These are phyloP conservation scores for Akabosia matsudoensis DNA, from an alignment of 1,140 invertebrate genomes.

Conservation along the genomic window DNA sequence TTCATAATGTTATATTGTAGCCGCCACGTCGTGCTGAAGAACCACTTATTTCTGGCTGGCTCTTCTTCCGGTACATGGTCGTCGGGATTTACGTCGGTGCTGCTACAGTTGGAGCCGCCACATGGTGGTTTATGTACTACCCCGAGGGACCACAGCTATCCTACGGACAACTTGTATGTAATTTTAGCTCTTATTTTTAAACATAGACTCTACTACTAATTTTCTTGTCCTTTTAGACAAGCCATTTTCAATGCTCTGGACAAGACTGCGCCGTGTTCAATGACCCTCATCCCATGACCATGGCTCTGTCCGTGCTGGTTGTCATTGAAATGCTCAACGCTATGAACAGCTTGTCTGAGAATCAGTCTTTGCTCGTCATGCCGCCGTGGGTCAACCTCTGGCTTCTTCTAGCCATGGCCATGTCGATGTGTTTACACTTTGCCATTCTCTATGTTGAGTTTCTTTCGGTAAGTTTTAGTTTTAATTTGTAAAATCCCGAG, in stretches of 20 bases:
- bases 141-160: slow-evolving; percentile 88
- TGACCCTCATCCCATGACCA: slow-evolving; percentile 99
- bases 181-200: slow-evolving; percentile 21
- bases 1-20: too few relatives aligned
- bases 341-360: slow-evolving; percentile 95
- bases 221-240: slow-evolving; percentile 61
- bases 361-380: slow-evolving; percentile 97
- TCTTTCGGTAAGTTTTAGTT: slow-evolving; percentile 94
- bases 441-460: slow-evolving; percentile 98
- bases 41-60: slow-evolving; percentile 97
- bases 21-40: slow-evolving; percentile 95
- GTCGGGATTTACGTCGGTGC: slow-evolving; percentile 90
- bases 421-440: slow-evolving; percentile 99
- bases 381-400: slow-evolving; percentile 98
- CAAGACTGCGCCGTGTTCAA: slow-evolving; percentile 95
- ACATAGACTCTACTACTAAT: slow-evolving; percentile 28
- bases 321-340: slow-evolving; percentile 99
- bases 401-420: slow-evolving; percentile 93
- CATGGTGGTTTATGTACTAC: slow-evolving; percentile 99
- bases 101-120: slow-evolving; percentile 96
- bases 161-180: slow-evolving; percentile 88
- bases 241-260: slow-evolving; percentile 79
- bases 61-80: slow-evolving; percentile 98
- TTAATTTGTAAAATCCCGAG: too few relatives aligned
- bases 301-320: slow-evolving; percentile 98